A percentile compares a stretch with the other conserved stretches of the same genome.
Evolutionary conservation across 2,113 vertebrate genomes (phyloP).

Genomic region (Hystrix cristata): DNA sequence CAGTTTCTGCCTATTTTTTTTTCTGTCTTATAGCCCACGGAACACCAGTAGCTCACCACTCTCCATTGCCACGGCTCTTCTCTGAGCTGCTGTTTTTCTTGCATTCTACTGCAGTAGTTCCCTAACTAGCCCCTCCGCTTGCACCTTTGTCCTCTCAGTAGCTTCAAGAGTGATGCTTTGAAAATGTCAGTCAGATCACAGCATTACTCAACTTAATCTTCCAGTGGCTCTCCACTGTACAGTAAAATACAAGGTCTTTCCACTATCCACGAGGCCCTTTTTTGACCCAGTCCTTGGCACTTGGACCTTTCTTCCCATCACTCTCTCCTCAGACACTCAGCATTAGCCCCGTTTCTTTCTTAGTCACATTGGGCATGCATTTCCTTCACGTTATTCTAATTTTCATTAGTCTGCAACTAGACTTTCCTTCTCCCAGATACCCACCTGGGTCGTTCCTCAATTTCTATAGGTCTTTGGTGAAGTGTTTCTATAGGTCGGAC

Average conservation of each 20-base stretch:
- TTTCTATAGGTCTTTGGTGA: background rate
- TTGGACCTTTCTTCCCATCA: background rate
- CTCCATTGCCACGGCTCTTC: background rate
- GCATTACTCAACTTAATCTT: background rate
- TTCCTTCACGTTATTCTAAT: background rate
- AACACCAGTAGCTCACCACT: background rate
- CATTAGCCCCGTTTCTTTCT: background rate
- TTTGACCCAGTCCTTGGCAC: background rate
- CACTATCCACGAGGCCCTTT: background rate
- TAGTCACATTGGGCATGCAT: background rate
- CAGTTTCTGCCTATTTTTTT: background rate
- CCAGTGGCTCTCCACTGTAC: background rate
- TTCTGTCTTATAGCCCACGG: background rate
- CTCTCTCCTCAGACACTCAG: background rate
- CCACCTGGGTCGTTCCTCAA: background rate
- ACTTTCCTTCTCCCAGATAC: background rate
- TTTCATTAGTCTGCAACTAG: background rate
- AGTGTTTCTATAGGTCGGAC: background rate
- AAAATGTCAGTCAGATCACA: background rate
- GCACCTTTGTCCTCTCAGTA: background rate
- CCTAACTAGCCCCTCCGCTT: background rate
- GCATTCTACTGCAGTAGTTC: background rate
- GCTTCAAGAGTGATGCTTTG: background rate
- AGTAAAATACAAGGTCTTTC: background rate
- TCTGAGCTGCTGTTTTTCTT: background rate